These are phyloP conservation scores for Priocnemis perturbator DNA, from an alignment of 2,888 invertebrate genomes.

Conservation along the genomic window DNA sequence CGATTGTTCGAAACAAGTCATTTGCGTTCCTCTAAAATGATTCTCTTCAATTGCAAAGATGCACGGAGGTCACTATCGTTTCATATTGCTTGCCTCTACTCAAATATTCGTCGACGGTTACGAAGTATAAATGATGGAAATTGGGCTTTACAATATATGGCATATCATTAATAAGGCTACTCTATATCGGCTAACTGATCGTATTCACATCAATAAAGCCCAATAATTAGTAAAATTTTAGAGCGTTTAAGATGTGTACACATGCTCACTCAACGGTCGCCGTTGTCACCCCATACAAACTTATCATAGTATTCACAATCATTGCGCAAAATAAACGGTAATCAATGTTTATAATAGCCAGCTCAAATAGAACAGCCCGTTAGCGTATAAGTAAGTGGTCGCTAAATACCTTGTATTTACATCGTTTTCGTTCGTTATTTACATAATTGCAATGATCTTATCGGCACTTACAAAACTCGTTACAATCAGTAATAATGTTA, in stretches of 20 bases:
- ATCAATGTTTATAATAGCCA: conserved; percentile 36
- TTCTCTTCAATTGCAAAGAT: not conserved
- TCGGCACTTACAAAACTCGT: conserved; percentile 24
- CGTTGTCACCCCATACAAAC: conserved; percentile 12
- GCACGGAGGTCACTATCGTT: conserved; percentile 15
- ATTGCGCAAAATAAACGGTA: conserved; percentile 19
- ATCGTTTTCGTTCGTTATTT: conserved; percentile 47
- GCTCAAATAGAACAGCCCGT: conserved; percentile 49
- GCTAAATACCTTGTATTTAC: conserved; percentile 46
- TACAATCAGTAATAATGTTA: conserved; percentile 18
- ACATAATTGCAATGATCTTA: conserved; percentile 39
- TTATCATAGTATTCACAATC: conserved; percentile 24
- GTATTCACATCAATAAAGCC: conserved; percentile 18
- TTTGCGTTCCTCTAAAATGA: not conserved
- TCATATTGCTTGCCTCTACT: conserved; percentile 17
- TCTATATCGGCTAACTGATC: conserved; percentile 42
- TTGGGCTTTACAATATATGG: conserved; percentile 36
- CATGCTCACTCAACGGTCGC: conserved; percentile 25
- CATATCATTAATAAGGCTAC: conserved; percentile 31
- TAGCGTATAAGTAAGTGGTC: conserved; percentile 34
- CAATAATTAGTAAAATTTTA: not conserved
- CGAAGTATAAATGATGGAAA: conserved; percentile 39
- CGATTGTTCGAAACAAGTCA: too few species aligned
- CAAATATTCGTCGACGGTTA: conserved; percentile 6
- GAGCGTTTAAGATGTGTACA: conserved; percentile 13